Evolutionary conservation across 2,113 vertebrate genomes (phyloP).

Genomic region (Sminthopsis crassicaudata): DNA sequence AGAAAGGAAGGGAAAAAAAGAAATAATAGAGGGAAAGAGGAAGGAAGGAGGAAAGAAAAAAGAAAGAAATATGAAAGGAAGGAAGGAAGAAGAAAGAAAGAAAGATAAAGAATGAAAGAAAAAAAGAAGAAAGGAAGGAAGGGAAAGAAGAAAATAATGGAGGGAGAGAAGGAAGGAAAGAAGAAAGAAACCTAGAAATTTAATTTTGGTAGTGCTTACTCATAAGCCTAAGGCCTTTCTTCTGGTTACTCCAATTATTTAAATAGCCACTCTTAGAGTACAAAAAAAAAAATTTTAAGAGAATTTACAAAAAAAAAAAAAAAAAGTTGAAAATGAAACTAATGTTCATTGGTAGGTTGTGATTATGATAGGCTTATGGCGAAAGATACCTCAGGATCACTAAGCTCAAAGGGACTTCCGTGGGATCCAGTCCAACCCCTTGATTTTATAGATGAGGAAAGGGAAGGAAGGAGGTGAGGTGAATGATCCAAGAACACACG

Average conservation of each 20-base stretch:
- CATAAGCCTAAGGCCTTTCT: conserved; percentile 40
- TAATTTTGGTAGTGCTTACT: conserved; percentile 49
- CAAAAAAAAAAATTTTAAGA: neutral
- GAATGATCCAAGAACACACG: neutral
- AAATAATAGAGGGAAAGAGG: no score
- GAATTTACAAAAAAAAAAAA: neutral
- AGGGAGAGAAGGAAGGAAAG: neutral
- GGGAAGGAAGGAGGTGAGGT: neutral
- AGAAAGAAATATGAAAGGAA: fast-evolving
- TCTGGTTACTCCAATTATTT: conserved; percentile 12
- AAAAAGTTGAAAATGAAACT: neutral
- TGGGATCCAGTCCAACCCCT: neutral
- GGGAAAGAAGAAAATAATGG: neutral
- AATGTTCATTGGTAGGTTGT: neutral
- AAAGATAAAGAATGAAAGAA: fast-evolving
- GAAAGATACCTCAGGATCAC: neutral
- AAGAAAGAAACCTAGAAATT: neutral
- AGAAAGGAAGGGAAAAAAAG: fast-evolving
- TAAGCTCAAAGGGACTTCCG: neutral
- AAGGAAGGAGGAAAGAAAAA: fast-evolving
- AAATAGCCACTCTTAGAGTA: neutral
- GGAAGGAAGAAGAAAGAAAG: no score
- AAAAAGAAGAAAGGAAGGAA: neutral
- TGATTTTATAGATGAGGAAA: neutral
- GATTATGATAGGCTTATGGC: neutral